Evolutionary conservation across 2,797 vertebrate genomes (phyloP).

Genomic region (Labeo calbasu): DNA sequence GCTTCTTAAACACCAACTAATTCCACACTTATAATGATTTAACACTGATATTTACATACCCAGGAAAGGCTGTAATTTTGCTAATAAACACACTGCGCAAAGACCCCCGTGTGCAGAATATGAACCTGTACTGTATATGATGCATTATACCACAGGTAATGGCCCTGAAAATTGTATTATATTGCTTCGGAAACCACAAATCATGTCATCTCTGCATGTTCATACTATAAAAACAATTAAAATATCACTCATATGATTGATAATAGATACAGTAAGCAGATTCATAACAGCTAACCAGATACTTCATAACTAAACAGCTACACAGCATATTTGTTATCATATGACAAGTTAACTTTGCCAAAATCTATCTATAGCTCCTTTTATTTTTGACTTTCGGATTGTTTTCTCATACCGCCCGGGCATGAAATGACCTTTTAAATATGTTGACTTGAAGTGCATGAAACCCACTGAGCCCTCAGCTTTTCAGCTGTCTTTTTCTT

Average conservation of each 20-base stretch:
- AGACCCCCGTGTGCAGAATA: background rate
- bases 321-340: background rate
- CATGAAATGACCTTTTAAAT: constrained; percentile 43
- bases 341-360: background rate
- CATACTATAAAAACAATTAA: constrained; percentile 9
- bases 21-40: background rate
- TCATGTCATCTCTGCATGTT: background rate
- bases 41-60: background rate
- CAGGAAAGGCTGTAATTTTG: background rate
- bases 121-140: background rate
- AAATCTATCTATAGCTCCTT: background rate
- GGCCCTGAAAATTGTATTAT: background rate
- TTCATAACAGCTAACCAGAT: background rate
- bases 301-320: background rate
- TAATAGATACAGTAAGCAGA: constrained; percentile 5
- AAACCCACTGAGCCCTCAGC: constrained; percentile 23
- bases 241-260: background rate
- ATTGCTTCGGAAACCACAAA: background rate
- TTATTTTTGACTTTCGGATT: background rate
- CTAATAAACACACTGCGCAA: background rate
- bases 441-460: constrained; percentile 41
- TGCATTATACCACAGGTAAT: background rate
- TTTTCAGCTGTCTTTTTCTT: constrained; percentile 40
- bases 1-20: background rate
- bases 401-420: background rate